Base-by-base conservation (phyloP, 2,113 vertebrate genomes). In the Alosa alosa region DNA sequence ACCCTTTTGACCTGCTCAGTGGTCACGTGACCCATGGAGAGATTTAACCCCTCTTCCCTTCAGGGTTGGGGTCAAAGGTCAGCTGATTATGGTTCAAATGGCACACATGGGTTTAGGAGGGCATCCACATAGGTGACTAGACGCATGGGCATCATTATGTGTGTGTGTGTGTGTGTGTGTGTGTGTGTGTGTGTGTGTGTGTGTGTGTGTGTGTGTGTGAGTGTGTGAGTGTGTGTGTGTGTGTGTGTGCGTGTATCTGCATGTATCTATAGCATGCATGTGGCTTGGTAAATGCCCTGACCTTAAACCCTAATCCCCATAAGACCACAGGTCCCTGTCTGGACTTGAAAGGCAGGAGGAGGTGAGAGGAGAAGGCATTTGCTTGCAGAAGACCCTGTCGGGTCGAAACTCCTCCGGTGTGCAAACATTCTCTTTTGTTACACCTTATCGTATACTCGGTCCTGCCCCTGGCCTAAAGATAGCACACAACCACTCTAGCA, bases 1-100 rank as follows among this genome's bases (percentile, higher is more conserved):
- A 81, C 41, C 52, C 36, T 22, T 36, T 25, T 47, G 36, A 81
- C 82, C 84, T 87, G 85, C 81, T 36, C 78, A 78, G 6, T 81
- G 31, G 84, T 50, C 81, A 81, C 52, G 81, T 83, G 22, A 81
- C 18, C 83, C 64, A 20, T 25, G 84, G 25, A 84, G 57, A 84
- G 87, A 78, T 20, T 83, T 83, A 83, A 84, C 13, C 60, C 81
- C 72, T 20, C 47, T 11, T 44, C 47, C 82, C 84, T 72, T 81
- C 25, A 31, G 81, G 47, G 75, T 39, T 4, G 5, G 78, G 83
- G 85, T 84, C 57, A 86, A 45, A 31, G 83, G 60, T 86, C 44
- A 57, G 81, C 41, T 39, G n/a, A 85, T 87, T 85, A 83, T 78
- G 0, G 31, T 36, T 39, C 10, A 17, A 15, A 39, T 78, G 68